Conservation (phyloP, 2,888 invertebrate genomes). For the Gortyna flavago region DNA sequence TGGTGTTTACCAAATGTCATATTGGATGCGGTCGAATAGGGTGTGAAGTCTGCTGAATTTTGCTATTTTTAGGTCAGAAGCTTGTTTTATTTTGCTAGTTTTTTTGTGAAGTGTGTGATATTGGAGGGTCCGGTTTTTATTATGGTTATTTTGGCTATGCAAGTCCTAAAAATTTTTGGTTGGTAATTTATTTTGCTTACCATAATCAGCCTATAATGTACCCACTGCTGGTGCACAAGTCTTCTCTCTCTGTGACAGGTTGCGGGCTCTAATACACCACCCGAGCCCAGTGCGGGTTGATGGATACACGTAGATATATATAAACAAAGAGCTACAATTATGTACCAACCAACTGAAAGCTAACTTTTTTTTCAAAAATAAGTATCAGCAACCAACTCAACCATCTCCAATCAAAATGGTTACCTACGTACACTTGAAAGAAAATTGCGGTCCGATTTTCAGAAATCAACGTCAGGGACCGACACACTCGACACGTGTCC, state of each 20-base stretch:
- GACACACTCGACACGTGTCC: constrained; percentile 64
- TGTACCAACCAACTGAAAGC: background rate
- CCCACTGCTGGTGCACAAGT: background rate
- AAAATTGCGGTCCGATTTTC: constrained; percentile 53
- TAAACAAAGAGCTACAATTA: background rate
- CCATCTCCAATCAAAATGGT: constrained; percentile 29
- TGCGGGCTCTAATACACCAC: too few relatives aligned
- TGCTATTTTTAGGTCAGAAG: constrained; percentile 26
- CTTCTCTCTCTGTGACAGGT: background rate
- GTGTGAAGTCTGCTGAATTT: constrained; percentile 28
- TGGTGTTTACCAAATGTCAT: constrained; percentile 64
- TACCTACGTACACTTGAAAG: constrained; percentile 33
- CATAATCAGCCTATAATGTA: too few relatives aligned
- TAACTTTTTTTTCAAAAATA: background rate
- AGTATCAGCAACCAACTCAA: constrained; percentile 5
- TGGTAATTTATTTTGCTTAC: background rate
- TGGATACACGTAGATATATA: background rate
- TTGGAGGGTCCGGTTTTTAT: background rate
- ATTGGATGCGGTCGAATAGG: constrained; percentile 55
- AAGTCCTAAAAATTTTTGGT: background rate
- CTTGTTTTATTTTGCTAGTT: constrained; percentile 14
- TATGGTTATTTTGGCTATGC: background rate
- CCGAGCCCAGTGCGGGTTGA: too few relatives aligned
- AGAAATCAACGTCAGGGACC: constrained; percentile 51
- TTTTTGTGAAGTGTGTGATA: constrained; percentile 2